These are phyloP conservation scores for Epinephelus moara DNA, from an alignment of 2,113 vertebrate genomes.

Conservation along the genomic window DNA sequence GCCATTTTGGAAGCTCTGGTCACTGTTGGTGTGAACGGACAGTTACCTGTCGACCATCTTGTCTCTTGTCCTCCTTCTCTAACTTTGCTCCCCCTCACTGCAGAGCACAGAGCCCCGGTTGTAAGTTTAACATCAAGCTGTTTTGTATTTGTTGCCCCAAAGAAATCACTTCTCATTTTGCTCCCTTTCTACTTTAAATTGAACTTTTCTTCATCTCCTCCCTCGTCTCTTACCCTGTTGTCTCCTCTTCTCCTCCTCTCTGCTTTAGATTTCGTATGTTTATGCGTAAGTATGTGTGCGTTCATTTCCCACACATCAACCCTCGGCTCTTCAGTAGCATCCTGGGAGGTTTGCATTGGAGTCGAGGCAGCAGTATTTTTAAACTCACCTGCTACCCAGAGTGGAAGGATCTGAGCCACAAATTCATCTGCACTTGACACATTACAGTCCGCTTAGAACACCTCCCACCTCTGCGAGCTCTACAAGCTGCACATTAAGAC, in stretches of 20 bases:
- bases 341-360: slow-evolving; percentile 27
- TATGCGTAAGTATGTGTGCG: neutral
- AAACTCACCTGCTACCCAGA: slow-evolving; percentile 26
- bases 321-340: slow-evolving; percentile 36
- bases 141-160: neutral
- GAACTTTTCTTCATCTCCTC: slow-evolving; percentile 11
- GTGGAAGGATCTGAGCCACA: slow-evolving; percentile 23
- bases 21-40: neutral
- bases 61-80: neutral
- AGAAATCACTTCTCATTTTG: slow-evolving; percentile 17
- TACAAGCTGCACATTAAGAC: slow-evolving; percentile 12
- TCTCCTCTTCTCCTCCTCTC: neutral
- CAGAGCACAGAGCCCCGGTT: neutral
- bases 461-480: slow-evolving; percentile 4
- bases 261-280: neutral
- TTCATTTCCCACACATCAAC: slow-evolving; percentile 18
- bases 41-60: neutral
- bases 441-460: slow-evolving; percentile 26
- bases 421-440: slow-evolving; percentile 29
- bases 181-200: slow-evolving; percentile 17
- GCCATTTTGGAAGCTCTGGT: too few relatives aligned
- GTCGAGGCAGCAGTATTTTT: slow-evolving; percentile 40
- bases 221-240: neutral
- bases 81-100: too few relatives aligned
- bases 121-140: slow-evolving; percentile 7